Evolutionary conservation across 2,888 invertebrate species (phyloP).

Genomic region (Helicoverpa assulta): DNA sequence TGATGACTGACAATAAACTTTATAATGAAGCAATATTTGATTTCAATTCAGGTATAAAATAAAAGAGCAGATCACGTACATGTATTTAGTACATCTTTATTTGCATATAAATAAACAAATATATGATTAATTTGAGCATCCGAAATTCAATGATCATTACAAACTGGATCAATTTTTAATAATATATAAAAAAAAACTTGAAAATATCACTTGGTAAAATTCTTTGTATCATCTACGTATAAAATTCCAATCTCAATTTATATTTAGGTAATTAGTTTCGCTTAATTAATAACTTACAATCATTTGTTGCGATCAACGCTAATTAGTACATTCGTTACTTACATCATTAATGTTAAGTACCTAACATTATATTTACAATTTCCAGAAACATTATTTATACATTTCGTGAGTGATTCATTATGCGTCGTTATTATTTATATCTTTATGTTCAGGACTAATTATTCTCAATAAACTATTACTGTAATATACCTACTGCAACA

Average conservation of each 20-base stretch:
- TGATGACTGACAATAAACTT: conserved; percentile 61
- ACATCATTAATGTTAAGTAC: conserved; percentile 48
- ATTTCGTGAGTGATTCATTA: conserved; percentile 44
- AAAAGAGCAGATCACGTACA: conserved; percentile 20
- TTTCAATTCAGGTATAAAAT: conserved; percentile 20
- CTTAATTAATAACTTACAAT: conserved; percentile 38
- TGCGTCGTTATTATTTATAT: conserved; percentile 6
- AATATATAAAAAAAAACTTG: conserved; percentile 45
- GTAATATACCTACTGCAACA: not conserved
- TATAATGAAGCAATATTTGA: conserved; percentile 15
- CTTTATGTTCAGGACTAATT: not conserved
- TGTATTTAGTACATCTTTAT: conserved; percentile 53
- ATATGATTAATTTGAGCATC: conserved; percentile 69
- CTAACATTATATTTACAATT: conserved; percentile 53
- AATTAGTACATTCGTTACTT: conserved; percentile 20
- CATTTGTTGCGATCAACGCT: conserved; percentile 44
- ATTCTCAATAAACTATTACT: not conserved
- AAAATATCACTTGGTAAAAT: conserved; percentile 62
- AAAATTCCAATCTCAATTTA: conserved; percentile 56
- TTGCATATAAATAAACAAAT: conserved; percentile 58
- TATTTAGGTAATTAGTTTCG: conserved; percentile 43
- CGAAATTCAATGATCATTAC: conserved; percentile 37
- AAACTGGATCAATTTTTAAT: conserved; percentile 53
- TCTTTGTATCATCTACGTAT: conserved; percentile 41
- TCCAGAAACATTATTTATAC: conserved; percentile 56